Evolutionary conservation across 2,113 vertebrate genomes (phyloP).

Genomic region (Rhynchomys soricoides): DNA sequence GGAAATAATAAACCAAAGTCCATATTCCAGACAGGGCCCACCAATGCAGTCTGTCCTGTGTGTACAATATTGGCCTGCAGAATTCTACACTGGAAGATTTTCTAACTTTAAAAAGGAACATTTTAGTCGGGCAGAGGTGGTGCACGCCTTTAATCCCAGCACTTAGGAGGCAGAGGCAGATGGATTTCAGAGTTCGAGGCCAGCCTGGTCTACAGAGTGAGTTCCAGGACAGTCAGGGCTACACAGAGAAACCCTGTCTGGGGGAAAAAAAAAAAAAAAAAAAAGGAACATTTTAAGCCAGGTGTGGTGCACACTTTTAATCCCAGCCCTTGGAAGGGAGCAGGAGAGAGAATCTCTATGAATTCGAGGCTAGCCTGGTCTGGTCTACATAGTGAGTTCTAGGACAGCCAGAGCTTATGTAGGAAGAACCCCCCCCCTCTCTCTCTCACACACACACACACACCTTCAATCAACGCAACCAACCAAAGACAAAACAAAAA

Average conservation of each 20-base stretch:
- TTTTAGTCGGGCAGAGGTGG: background rate
- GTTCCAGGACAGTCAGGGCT: too few relatives aligned
- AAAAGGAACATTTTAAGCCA: background rate
- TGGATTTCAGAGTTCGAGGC: too few relatives aligned
- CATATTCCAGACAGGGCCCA: rapidly evolving
- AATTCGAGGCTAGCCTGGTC: background rate
- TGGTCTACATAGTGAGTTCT: background rate
- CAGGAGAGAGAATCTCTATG: background rate
- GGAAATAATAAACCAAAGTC: background rate
- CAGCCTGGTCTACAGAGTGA: too few relatives aligned
- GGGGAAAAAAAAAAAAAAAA: too few relatives aligned
- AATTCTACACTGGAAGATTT: background rate
- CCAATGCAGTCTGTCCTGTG: rapidly evolving
- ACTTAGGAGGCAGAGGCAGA: too few relatives aligned
- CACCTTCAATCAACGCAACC: background rate
- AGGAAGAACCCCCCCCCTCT: background rate
- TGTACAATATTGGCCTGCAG: background rate
- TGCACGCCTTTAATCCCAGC: background rate
- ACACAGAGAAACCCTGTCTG: too few relatives aligned
- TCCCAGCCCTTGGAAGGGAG: background rate
- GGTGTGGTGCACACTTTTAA: background rate
- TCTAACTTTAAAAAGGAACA: background rate
- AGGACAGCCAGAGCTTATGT: background rate
- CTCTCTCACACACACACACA: background rate
- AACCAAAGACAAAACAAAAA: background rate